Evolutionary conservation across 2,888 invertebrate species (phyloP).

Genomic region (Serrognathus titanus): DNA sequence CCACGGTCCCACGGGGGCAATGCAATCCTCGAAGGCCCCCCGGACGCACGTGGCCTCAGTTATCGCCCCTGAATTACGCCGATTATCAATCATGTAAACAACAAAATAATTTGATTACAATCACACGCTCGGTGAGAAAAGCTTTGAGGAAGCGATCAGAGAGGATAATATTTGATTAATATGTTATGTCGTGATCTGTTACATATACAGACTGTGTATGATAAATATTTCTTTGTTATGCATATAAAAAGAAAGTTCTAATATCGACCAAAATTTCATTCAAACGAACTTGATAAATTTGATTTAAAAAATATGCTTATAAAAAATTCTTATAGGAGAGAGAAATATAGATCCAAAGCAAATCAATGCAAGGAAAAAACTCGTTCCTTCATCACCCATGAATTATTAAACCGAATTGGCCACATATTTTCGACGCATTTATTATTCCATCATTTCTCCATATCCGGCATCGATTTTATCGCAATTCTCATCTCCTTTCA

Average conservation of each 20-base stretch:
- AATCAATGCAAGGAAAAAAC: no score
- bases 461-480: conserved; percentile 2
- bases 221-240: no score
- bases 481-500: conserved; percentile 1
- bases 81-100: conserved; percentile 46
- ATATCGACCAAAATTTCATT: no score
- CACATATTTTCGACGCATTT: conserved; percentile 4
- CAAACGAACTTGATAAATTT: no score
- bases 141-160: background rate
- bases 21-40: conserved; percentile 21
- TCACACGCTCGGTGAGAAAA: conserved; percentile 17
- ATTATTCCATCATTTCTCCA: conserved; percentile 5
- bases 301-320: no score
- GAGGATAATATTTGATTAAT: no score
- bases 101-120: conserved; percentile 41
- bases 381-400: background rate
- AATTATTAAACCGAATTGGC: conserved; percentile 6
- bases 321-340: no score
- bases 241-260: no score
- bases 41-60: conserved; percentile 38
- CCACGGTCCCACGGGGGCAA: conserved; percentile 20
- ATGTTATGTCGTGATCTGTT: no score
- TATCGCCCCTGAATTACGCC: conserved; percentile 35
- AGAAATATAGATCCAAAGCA: no score
- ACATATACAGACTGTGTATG: no score